Conservation (phyloP, 2,113 vertebrate species). For the Sinocyclocheilus anshuiensis region DNA sequence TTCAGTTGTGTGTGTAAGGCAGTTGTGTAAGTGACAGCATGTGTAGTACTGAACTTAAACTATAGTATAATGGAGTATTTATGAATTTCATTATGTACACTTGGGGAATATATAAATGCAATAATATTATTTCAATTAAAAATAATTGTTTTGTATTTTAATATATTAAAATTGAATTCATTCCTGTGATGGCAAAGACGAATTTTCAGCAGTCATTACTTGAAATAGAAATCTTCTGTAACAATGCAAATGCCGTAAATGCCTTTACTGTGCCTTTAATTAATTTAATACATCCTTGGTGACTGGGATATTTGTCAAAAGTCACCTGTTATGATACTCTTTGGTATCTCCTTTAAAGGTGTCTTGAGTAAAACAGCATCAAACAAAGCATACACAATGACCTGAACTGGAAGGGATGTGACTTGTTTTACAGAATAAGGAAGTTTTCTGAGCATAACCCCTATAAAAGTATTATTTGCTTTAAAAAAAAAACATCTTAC, state of each 20-base stretch:
- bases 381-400: too few relatives aligned
- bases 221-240: not conserved
- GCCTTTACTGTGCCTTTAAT: not conserved
- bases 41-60: slow-evolving; percentile 5
- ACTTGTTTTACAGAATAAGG: too few relatives aligned
- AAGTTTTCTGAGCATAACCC: too few relatives aligned
- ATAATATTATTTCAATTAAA: not conserved
- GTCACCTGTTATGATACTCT: too few relatives aligned
- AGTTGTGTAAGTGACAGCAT: slow-evolving; percentile 12
- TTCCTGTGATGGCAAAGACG: not conserved
- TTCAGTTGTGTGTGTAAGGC: not conserved
- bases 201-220: not conserved
- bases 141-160: not conserved
- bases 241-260: not conserved
- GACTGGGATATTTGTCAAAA: not conserved
- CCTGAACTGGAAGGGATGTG: too few relatives aligned
- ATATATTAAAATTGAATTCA: not conserved
- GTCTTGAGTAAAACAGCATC: too few relatives aligned
- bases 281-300: not conserved
- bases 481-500: too few relatives aligned
- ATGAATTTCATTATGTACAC: not conserved
- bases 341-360: too few relatives aligned
- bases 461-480: too few relatives aligned
- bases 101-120: not conserved
- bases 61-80: not conserved